Conservation (phyloP, 2,888 invertebrate species). For the Balanococcus diminutus region DNA sequence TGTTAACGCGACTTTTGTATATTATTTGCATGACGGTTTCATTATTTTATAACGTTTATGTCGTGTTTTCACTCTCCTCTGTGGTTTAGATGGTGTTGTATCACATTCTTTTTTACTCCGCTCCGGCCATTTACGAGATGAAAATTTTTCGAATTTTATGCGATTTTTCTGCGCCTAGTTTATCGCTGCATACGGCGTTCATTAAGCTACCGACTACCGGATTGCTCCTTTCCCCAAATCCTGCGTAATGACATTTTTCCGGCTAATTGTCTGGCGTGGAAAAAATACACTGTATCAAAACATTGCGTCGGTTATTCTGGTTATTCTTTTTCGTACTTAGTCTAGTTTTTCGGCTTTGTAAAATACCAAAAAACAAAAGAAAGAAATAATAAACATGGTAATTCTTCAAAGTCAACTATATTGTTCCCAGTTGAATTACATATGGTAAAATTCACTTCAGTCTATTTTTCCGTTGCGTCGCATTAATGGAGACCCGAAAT, state of each 20-base stretch:
- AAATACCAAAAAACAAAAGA: not conserved
- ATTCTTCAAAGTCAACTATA: constrained; percentile 38
- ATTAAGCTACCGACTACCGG: not conserved
- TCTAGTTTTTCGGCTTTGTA: not conserved
- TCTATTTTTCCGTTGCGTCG: constrained; percentile 7
- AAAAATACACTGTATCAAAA: not conserved
- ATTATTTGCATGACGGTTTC: constrained; percentile 24
- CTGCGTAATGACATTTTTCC: not conserved
- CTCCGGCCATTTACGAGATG: not conserved
- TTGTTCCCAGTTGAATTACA: constrained; percentile 34
- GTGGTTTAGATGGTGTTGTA: not conserved
- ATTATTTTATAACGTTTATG: constrained; percentile 12
- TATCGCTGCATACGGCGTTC: not conserved
- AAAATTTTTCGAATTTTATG: not conserved
- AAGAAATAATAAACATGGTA: constrained; percentile 11
- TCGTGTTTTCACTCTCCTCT: not conserved
- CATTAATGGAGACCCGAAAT: not conserved
- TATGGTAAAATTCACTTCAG: constrained; percentile 8
- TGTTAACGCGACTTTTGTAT: not conserved
- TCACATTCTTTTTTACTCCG: too few species aligned
- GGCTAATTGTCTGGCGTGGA: not conserved
- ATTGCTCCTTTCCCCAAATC: not conserved
- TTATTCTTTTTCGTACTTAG: not conserved
- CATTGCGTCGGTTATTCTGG: not conserved
- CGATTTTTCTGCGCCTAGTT: not conserved